Evolutionary conservation across 2,888 invertebrate genomes (phyloP).

Genomic region (Nomada fucata): DNA sequence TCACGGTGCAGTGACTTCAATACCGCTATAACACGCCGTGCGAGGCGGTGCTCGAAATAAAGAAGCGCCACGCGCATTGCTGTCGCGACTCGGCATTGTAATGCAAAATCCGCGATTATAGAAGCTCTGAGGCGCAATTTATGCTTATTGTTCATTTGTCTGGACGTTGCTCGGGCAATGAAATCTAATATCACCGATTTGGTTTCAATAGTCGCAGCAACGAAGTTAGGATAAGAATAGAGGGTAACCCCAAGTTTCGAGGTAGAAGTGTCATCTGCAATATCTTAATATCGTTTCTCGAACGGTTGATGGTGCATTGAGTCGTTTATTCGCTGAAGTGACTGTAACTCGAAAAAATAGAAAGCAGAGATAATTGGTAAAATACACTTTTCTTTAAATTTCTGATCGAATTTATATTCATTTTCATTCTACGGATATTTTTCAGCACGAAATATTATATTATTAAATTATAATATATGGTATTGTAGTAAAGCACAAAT

Average conservation of each 20-base stretch:
- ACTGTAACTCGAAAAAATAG: too few relatives aligned
- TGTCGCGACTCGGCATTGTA: constrained; percentile 56
- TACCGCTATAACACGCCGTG: constrained; percentile 69
- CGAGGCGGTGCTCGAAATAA: constrained; percentile 59
- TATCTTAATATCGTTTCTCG: constrained; percentile 20
- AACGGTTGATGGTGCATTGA: not conserved
- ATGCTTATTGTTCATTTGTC: constrained; percentile 41
- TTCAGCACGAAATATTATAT: too few relatives aligned
- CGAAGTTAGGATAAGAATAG: not conserved
- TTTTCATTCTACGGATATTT: too few relatives aligned
- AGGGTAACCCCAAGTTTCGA: not conserved
- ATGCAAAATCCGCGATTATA: constrained; percentile 50
- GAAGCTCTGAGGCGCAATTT: constrained; percentile 11
- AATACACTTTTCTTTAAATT: too few relatives aligned
- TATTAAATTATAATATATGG: too few relatives aligned
- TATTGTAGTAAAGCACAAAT: too few relatives aligned
- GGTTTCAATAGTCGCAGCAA: not conserved
- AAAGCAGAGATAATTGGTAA: too few relatives aligned
- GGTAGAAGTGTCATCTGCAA: not conserved
- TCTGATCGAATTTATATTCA: too few relatives aligned
- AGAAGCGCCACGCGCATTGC: constrained; percentile 46
- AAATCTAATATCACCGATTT: constrained; percentile 33
- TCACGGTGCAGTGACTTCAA: constrained; percentile 73
- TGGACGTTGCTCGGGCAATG: not conserved
- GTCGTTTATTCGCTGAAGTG: too few relatives aligned